Conservation (phyloP, 2,113 vertebrate species). For the Ancistrus triradiatus region DNA sequence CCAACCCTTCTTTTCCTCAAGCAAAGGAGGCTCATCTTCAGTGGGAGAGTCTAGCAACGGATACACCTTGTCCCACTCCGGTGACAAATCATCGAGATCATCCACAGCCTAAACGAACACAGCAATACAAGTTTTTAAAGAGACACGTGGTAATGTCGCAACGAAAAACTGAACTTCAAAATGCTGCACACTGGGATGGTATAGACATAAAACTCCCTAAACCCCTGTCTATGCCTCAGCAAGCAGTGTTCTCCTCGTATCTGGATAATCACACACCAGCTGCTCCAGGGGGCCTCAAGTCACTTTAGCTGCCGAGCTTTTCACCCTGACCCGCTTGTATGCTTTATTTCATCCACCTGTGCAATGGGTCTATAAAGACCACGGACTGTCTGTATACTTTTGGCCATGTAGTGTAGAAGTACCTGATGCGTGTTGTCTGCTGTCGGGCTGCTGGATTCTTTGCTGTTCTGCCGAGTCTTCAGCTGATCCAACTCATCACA, state of each 20-base stretch:
- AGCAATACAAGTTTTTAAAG: background rate
- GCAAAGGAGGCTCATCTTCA: conserved; percentile 38
- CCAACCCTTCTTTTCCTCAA: conserved; percentile 43
- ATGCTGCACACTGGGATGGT: too few relatives aligned
- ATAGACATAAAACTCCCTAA: too few relatives aligned
- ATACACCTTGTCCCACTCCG: conserved; percentile 63
- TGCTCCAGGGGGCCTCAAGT: too few relatives aligned
- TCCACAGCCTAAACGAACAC: conserved; percentile 48
- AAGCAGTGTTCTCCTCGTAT: too few relatives aligned
- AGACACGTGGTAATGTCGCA: too few relatives aligned
- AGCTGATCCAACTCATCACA: conserved; percentile 67
- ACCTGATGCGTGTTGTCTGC: conserved; percentile 57
- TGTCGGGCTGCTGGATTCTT: conserved; percentile 69
- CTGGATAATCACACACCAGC: too few relatives aligned
- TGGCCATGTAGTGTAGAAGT: background rate
- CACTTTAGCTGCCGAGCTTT: too few relatives aligned
- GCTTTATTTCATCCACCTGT: too few relatives aligned
- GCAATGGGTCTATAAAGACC: too few relatives aligned
- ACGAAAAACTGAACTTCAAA: too few relatives aligned
- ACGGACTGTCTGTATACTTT: background rate
- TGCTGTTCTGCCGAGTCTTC: conserved; percentile 59
- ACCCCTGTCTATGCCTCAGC: too few relatives aligned
- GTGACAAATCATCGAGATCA: conserved; percentile 46
- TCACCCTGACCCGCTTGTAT: too few relatives aligned
- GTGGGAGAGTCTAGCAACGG: conserved; percentile 53